Evolutionary conservation across 1,140 invertebrate genomes (phyloP), one percentile per base, ranked within the genome.

Genomic region (Bombyx mori): DNA sequence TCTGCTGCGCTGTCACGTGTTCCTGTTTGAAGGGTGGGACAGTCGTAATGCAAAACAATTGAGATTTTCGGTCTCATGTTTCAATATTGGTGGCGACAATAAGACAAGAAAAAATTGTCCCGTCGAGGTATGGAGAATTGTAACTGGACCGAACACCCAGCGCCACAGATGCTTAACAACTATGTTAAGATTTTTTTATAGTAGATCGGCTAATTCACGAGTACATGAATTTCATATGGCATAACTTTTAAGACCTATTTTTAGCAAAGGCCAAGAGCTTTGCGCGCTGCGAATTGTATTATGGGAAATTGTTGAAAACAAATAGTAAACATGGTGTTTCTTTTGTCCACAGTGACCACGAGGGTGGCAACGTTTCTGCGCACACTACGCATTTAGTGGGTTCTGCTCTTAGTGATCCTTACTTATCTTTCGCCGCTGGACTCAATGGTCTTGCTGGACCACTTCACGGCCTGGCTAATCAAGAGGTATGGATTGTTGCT

Each of bases 381-480:
- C 98, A 99, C 84, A 96, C 97, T 0, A 94, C 94, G 12, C 98
- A 99, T 86, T 90, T 99, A 75, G 97, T 99, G 8, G 97, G 96
- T 8, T 98, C 97, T 7, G 97, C 97, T 1, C 89, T 99, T 43
- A 97, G 96, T 59, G 97, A 99, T 88, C 96, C 97, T 4, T 99
- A 98, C 81, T 89, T 99, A 1, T 96, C 96, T 7, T 98, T 98
- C 84, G 93, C 96, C 53, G 97, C 96, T 59, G 97, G 96, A 57
- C 93, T 99, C 90, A 97, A 97, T 79, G 98, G 98, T 56, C 88
- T 99, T 22, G 97, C 97, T 67, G 97, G 97, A 60, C 98, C 98
- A 8, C 91, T 99, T 42, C 98, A 99, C 88, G 98, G 98, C 65
- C 90, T 99, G 18, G 98, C 98, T 58, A 99, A 98, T 82, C 97